Conservation (phyloP, 2,888 invertebrate genomes). For the Himalopsyche tibetana region DNA sequence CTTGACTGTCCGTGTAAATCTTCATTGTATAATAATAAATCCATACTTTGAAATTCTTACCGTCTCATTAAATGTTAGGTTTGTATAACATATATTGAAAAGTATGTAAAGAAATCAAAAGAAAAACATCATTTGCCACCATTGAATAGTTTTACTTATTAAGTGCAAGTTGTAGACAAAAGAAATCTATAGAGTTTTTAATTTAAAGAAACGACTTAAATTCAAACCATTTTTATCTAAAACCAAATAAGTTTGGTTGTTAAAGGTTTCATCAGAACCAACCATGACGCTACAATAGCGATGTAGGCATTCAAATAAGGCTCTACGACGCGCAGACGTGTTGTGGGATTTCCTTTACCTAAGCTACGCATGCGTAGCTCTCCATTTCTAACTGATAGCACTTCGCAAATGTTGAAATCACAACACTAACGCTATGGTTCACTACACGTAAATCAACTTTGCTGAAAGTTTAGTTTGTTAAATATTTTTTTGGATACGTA, state of each 20-base stretch:
- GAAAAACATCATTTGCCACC: too few species aligned
- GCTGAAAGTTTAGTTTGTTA: constrained; percentile 2
- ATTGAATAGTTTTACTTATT: too few species aligned
- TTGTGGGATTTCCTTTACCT: not conserved
- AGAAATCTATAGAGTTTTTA: too few species aligned
- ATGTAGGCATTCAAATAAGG: not conserved
- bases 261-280: not conserved
- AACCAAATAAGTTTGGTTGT: not conserved
- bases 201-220: too few species aligned
- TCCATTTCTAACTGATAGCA: constrained; percentile 48
- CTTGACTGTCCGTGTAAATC: too few species aligned
- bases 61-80: too few species aligned
- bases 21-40: too few species aligned
- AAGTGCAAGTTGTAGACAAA: too few species aligned
- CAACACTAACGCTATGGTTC: constrained; percentile 53
- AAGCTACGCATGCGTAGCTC: constrained; percentile 51
- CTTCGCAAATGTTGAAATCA: constrained; percentile 62
- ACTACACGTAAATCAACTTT: constrained; percentile 49
- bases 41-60: too few species aligned
- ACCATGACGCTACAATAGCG: not conserved
- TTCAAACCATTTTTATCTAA: not conserved
- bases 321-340: constrained; percentile 34
- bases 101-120: too few species aligned
- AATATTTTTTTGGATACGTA: too few species aligned
- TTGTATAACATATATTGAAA: too few species aligned